These are phyloP conservation scores for Phortica magna DNA, from an alignment of 2,888 invertebrate genomes.

Conservation along the genomic window DNA sequence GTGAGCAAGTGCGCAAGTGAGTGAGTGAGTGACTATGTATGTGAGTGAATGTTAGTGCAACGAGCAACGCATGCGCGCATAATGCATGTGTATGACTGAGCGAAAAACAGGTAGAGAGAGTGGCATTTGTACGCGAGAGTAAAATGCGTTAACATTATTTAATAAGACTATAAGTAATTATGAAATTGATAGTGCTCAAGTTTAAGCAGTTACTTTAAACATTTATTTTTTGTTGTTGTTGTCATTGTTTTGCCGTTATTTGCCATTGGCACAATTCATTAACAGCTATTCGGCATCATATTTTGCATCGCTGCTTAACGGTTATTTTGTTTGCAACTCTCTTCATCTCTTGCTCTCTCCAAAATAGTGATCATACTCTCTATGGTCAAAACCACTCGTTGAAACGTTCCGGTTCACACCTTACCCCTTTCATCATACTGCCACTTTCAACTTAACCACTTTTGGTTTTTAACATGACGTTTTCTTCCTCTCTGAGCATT, in stretches of 20 bases:
- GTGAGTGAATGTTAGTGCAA: not conserved
- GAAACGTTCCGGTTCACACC: not conserved
- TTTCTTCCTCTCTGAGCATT: constrained; percentile 37
- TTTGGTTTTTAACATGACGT: constrained; percentile 23
- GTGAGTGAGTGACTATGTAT: not conserved
- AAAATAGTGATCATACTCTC: not conserved
- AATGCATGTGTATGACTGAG: no score
- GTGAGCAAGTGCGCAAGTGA: not conserved
- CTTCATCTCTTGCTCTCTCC: not conserved
- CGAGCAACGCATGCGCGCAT: no score
- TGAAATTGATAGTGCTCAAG: no score
- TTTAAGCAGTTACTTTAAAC: no score
- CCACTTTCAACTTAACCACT: constrained; percentile 15
- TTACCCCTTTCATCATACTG: not conserved
- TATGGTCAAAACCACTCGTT: not conserved
- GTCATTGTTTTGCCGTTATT: not conserved
- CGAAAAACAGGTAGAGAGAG: no score
- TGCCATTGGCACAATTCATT: not conserved
- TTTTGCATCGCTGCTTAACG: not conserved
- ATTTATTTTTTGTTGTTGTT: no score
- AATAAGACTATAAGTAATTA: no score
- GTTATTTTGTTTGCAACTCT: not conserved
- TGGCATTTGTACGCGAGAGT: no score
- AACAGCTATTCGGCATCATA: not conserved
- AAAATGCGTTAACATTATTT: no score